Evolutionary conservation across 2,113 vertebrate genomes (phyloP).

Genomic region (Tauraco erythrolophus): DNA sequence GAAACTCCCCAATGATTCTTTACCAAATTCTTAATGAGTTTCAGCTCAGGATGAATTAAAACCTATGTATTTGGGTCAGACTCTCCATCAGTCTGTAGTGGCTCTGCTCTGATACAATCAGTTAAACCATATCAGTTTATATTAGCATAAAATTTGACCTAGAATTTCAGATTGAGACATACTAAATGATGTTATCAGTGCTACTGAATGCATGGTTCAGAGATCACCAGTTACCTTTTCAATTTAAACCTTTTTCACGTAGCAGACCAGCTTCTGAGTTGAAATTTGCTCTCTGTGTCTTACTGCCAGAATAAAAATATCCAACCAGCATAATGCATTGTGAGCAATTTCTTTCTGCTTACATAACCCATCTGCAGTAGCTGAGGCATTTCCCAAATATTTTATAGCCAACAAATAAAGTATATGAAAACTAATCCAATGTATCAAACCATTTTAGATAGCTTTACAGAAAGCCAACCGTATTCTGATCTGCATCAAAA

Average conservation of each 20-base stretch:
- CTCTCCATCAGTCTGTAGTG: neutral
- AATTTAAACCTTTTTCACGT: neutral
- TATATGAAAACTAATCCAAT: neutral
- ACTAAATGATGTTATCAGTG: neutral
- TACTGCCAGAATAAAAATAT: neutral
- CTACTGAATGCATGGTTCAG: neutral
- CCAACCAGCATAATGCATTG: neutral
- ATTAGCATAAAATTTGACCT: neutral
- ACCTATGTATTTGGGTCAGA: neutral
- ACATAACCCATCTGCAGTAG: neutral
- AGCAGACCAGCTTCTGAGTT: neutral
- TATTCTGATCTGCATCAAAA: too few species aligned
- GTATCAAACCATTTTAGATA: neutral
- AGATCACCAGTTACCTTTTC: neutral
- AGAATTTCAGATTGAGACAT: neutral
- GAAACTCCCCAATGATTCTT: neutral
- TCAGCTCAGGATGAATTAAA: neutral
- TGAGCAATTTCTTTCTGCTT: neutral
- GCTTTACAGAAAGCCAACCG: neutral
- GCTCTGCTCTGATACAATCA: neutral
- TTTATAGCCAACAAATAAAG: neutral
- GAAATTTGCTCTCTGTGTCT: neutral
- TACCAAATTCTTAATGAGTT: neutral
- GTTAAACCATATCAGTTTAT: neutral
- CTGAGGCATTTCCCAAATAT: neutral